A percentile compares a stretch with the other conserved stretches of the same genome.
phyloP scores from a whole-genome alignment of 2,113 vertebrate genomes.

The Melanerpes formicivorus region DNA sequence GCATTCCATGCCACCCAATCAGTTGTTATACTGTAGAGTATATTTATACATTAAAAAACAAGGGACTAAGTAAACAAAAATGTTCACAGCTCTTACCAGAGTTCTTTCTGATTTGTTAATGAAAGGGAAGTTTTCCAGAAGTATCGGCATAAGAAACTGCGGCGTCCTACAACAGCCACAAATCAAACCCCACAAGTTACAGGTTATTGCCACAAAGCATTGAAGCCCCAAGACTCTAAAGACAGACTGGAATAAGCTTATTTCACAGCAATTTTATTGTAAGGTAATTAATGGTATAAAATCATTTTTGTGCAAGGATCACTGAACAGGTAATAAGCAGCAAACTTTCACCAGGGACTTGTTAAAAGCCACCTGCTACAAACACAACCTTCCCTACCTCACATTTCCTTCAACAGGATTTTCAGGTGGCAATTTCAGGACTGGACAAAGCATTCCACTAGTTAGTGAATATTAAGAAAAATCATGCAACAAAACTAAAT shows the following conservation, averaged over 20 bases:
- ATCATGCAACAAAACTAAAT: not conserved
- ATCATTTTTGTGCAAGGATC: not conserved
- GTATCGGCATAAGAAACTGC: slow-evolving; percentile 90
- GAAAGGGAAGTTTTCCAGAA: slow-evolving; percentile 91
- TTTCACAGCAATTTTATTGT: not conserved
- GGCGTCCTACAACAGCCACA: slow-evolving; percentile 80
- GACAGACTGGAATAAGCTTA: not conserved
- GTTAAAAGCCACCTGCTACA: not conserved
- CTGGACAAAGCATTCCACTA: not conserved
- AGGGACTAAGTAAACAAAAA: not conserved
- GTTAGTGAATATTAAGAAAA: not conserved
- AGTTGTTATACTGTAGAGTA: not conserved
- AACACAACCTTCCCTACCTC: not conserved
- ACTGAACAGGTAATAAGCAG: not conserved
- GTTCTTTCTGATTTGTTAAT: slow-evolving; percentile 92
- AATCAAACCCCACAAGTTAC: not conserved
- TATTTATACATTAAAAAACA: not conserved
- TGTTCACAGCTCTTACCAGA: slow-evolving; percentile 80
- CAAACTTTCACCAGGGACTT: not conserved
- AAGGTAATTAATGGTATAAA: not conserved
- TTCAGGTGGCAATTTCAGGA: not conserved
- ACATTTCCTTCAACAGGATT: not conserved
- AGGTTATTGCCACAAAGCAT: not conserved
- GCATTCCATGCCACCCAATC: not conserved
- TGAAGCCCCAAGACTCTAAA: not conserved